Conservation (phyloP, 64 coral and sea anemone species). For the Pachyseris speciosa region DNA sequence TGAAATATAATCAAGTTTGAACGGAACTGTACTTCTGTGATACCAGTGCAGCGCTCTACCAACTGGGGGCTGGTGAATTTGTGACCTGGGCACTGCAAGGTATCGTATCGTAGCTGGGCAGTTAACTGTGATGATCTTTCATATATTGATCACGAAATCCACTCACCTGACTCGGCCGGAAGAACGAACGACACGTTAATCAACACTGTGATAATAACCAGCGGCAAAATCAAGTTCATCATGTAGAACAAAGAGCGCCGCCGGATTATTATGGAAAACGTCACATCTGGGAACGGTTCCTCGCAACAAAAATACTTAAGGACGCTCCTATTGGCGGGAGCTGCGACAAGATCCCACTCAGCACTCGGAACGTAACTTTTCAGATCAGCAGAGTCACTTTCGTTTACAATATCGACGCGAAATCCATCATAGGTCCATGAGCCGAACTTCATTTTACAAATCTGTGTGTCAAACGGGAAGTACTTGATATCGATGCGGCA, state of each 20-base stretch:
- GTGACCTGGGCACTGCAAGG: no score
- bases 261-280: constrained; percentile 82
- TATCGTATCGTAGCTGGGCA: no score
- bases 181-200: constrained; percentile 93
- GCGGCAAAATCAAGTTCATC: constrained; percentile 97
- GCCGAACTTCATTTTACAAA: constrained; percentile 93
- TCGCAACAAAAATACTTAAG: constrained; percentile 88
- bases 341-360: constrained; percentile 86
- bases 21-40: no score
- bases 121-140: no score
- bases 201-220: constrained; percentile 91
- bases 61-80: no score
- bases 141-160: not conserved
- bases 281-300: constrained; percentile 97
- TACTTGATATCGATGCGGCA: constrained; percentile 92
- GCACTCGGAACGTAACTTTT: constrained; percentile 75
- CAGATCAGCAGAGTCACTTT: constrained; percentile 79
- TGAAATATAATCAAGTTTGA: no score
- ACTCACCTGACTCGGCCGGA: constrained; percentile 94
- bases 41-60: no score
- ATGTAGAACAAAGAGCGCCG: constrained; percentile 97
- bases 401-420: constrained; percentile 82
- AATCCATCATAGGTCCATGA: constrained; percentile 99
- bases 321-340: constrained; percentile 68
- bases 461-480: constrained; percentile 97